Evolutionary conservation across 2,113 vertebrate species (phyloP), one percentile per base, ranked within the genome.

Genomic region (Cavia porcellus): DNA sequence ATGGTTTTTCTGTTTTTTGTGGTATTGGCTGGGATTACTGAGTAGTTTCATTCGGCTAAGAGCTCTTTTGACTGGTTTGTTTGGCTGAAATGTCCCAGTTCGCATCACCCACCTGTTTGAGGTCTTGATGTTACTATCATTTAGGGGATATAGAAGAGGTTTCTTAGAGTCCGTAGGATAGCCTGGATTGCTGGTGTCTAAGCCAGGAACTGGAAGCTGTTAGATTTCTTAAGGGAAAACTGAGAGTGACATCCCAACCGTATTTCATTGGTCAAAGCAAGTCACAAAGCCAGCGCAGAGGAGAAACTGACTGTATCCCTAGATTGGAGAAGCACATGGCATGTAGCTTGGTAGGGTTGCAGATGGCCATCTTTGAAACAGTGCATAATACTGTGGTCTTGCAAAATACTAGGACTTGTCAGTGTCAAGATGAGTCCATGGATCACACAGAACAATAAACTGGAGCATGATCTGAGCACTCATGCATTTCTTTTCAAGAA

Each of bases 211-310:
- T 70, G 15, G 47, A 55, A 50, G n/a, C 17, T 70, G 4, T 22
- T 42, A 89, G 45, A 0, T 15, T 30, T 86, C 68, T 75, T 66
- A 87, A 90, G 52, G 82, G 30, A 85, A 90, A 88, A 74, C 6
- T 62, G 17, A 2, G 5, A 68, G 0, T 52, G 30, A 85, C 77
- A 42, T 9, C 0, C 35, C 9, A 0, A 4, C 35, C 38, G 82
- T 17, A 57, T 62, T 62, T 57, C 62, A 28, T 55, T 79, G 7
- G 24, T 61, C 15, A 59, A 83, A 95, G 25, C 5, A 91, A 62
- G 32, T 82, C 38, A 77, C 47, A 96, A 30, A 92, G 50, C 14
- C 20, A 84, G 11, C 11, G n/a, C 9, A 86, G 17, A 79, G 20
- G 38, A 72, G 5, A 82, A 82, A 35, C 4, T 35, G 35, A 75